Conservation (phyloP, 1,140 invertebrate genomes). For the Notospermus geniculatus region DNA sequence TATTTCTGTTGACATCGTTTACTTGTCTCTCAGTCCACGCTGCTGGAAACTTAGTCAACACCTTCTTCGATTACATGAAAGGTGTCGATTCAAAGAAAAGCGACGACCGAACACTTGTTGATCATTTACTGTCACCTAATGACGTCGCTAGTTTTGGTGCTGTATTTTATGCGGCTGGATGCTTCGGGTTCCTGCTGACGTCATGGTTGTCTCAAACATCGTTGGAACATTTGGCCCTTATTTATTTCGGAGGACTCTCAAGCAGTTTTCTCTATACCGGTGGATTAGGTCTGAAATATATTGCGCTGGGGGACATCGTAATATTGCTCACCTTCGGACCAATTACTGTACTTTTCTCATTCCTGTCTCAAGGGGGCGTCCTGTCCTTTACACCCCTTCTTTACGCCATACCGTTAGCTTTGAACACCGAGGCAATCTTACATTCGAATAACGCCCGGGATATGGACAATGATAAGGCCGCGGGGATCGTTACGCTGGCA, state of each 20-base stretch:
- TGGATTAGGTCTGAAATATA: constrained; percentile 86
- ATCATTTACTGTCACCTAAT: constrained; percentile 80
- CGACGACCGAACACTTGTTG: constrained; percentile 88
- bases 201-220: constrained; percentile 79
- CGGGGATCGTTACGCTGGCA: constrained; percentile 87
- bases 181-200: constrained; percentile 81
- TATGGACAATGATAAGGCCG: constrained; percentile 77
- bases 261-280: constrained; percentile 86
- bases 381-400: constrained; percentile 68
- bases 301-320: constrained; percentile 84
- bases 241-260: constrained; percentile 94
- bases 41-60: constrained; percentile 95
- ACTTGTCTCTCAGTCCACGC: constrained; percentile 89
- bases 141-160: constrained; percentile 85
- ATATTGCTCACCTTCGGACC: constrained; percentile 92
- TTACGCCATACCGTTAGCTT: constrained; percentile 87
- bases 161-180: constrained; percentile 81
- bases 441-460: constrained; percentile 94
- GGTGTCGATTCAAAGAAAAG: constrained; percentile 81
- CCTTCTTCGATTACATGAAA: constrained; percentile 90
- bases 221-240: constrained; percentile 89
- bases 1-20: constrained; percentile 75
- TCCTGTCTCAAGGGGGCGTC: constrained; percentile 84
- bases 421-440: constrained; percentile 92
- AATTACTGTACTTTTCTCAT: constrained; percentile 90